Evolutionary conservation across 2,888 invertebrate genomes (phyloP).

Genomic region (Spialia ferax): DNA sequence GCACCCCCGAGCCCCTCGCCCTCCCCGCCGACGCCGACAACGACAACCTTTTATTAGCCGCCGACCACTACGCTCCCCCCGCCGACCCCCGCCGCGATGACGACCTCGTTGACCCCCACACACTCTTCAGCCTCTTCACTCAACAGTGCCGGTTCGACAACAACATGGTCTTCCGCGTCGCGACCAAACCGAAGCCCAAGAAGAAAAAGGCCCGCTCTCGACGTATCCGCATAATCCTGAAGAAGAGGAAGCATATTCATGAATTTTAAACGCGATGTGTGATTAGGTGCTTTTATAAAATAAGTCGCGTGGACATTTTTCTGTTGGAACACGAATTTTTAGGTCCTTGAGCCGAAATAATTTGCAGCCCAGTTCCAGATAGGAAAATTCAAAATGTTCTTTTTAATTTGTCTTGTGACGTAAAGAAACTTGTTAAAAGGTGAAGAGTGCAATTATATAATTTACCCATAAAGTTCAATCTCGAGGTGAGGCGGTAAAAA

Average conservation of each 20-base stretch:
- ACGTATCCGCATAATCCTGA: background rate
- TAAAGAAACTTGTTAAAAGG: too few species aligned
- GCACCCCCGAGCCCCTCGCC: constrained; percentile 51
- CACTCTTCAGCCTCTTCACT: constrained; percentile 57
- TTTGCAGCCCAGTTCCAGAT: too few species aligned
- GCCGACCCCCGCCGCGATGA: constrained; percentile 28
- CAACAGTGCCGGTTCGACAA: constrained; percentile 55
- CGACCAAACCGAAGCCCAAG: background rate
- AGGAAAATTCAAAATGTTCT: too few species aligned
- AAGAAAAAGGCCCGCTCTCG: background rate
- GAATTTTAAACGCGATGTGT: background rate
- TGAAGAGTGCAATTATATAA: too few species aligned
- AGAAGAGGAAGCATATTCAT: background rate
- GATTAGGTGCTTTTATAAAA: background rate
- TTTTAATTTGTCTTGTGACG: too few species aligned
- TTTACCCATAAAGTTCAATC: too few species aligned
- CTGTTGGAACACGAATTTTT: too few species aligned
- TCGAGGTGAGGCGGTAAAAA: too few species aligned
- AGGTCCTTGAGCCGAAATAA: too few species aligned
- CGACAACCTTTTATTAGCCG: constrained; percentile 64
- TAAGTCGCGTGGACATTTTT: background rate
- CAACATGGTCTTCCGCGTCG: constrained; percentile 48
- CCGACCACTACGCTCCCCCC: constrained; percentile 35
- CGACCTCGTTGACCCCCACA: constrained; percentile 54
- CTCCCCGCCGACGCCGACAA: constrained; percentile 58